phyloP scores from a whole-genome alignment of 2,797 vertebrate genomes.

The Cephalopachus bancanus region DNA sequence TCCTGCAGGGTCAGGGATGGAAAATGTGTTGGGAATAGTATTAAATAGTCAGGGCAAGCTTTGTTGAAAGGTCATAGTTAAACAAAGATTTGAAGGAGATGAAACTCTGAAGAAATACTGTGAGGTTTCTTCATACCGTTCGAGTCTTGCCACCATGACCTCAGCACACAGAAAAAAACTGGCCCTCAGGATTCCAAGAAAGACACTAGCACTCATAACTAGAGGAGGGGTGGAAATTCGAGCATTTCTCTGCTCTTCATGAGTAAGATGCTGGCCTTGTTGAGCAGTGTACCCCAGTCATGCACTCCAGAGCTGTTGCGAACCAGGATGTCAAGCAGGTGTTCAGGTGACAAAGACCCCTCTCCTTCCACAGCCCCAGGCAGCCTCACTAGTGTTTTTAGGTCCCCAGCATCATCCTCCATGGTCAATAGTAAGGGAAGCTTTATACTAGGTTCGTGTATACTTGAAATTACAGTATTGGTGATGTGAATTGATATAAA shows the following conservation, averaged over 20 bases:
- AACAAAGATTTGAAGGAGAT: constrained; percentile 17
- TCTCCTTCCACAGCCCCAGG: background rate
- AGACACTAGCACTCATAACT: background rate
- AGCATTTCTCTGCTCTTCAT: background rate
- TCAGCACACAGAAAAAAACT: background rate
- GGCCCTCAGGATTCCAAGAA: background rate
- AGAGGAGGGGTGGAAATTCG: background rate
- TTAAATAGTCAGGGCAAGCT: background rate
- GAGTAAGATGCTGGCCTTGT: background rate
- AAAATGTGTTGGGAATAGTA: background rate
- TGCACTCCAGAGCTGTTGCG: background rate
- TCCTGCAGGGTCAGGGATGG: background rate
- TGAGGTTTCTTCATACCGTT: background rate
- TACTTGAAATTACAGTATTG: background rate
- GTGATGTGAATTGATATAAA: background rate
- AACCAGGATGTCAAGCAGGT: background rate
- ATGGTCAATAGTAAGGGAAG: background rate
- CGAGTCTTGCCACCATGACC: background rate
- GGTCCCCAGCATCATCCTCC: background rate
- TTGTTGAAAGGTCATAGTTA: background rate
- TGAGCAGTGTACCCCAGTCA: background rate
- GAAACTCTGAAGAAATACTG: constrained; percentile 12
- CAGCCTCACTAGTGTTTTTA: background rate
- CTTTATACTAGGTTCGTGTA: background rate
- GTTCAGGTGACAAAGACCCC: background rate